Percentiles rank a stretch among this genome's conserved stretches.
These are phyloP conservation scores for Nibea albiflora DNA, from an alignment of 2,113 vertebrate species.

Conservation along the genomic window DNA sequence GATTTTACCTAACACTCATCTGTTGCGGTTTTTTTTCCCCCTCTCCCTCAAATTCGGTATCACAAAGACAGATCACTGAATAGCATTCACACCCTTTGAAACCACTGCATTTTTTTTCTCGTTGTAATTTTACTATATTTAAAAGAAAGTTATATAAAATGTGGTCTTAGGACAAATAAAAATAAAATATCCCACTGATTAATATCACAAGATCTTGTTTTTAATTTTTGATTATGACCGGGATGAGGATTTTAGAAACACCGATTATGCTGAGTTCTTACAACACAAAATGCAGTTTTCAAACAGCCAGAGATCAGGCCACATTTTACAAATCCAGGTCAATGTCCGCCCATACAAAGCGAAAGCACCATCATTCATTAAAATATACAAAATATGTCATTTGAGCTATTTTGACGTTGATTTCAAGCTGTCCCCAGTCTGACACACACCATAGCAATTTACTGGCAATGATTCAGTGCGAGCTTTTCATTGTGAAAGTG, in stretches of 20 bases:
- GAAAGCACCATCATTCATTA: not conserved
- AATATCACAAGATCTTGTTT: not conserved
- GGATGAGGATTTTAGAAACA: not conserved
- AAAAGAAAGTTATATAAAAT: not conserved
- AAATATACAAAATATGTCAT: not conserved
- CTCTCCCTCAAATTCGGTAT: not conserved
- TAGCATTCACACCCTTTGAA: not conserved
- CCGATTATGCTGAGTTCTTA: not conserved
- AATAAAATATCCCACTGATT: not conserved
- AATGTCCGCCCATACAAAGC: conserved; percentile 29
- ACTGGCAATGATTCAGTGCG: not conserved
- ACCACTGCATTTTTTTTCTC: not conserved
- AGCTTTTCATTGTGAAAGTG: conserved; percentile 17
- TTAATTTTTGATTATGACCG: not conserved
- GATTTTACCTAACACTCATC: conserved; percentile 42
- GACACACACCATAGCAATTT: not conserved
- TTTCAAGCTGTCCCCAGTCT: not conserved
- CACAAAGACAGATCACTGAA: not conserved
- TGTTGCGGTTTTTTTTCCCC: not conserved
- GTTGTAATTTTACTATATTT: not conserved
- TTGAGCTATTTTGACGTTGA: not conserved
- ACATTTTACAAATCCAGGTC: conserved; percentile 10
- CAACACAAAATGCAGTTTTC: not conserved
- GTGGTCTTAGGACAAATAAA: not conserved
- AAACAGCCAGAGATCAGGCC: conserved; percentile 1